These are phyloP conservation scores for Pantherophis guttatus DNA, from an alignment of 2,113 vertebrate genomes.

Conservation along the genomic window DNA sequence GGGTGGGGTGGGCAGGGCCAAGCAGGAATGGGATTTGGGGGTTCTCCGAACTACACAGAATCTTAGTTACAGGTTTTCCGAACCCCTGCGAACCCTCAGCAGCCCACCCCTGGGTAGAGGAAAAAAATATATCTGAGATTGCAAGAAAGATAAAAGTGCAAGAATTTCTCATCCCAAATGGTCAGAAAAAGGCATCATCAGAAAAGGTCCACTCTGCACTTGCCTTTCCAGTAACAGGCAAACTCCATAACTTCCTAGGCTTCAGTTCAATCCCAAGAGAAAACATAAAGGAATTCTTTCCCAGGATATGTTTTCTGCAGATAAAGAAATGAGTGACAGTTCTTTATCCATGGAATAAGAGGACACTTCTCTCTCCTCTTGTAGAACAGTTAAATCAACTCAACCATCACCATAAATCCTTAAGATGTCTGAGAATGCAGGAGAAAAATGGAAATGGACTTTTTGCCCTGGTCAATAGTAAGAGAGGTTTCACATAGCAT, in stretches of 20 bases:
- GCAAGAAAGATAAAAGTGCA: background rate
- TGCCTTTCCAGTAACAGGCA: background rate
- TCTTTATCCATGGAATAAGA: background rate
- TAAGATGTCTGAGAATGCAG: background rate
- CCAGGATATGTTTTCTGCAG: background rate
- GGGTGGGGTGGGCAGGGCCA: too few species aligned
- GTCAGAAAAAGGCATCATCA: background rate
- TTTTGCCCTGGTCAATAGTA: background rate
- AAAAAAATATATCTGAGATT: background rate
- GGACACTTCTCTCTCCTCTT: background rate
- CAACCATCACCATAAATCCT: background rate
- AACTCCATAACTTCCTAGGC: background rate
- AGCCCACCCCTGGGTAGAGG: too few species aligned
- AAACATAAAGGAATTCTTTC: background rate
- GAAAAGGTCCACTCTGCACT: background rate
- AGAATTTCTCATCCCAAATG: background rate
- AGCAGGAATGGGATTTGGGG: too few species aligned
- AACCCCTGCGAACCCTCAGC: too few species aligned
- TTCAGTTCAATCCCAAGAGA: background rate
- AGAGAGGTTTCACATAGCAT: background rate
- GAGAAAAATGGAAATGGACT: background rate
- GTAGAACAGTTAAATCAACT: background rate
- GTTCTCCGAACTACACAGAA: too few species aligned
- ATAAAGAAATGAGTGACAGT: background rate
- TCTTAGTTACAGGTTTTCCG: too few species aligned